Evolutionary conservation across 2,113 vertebrate genomes (phyloP), one percentile per base, ranked within the genome.

Genomic region (Amphiprion percula): DNA sequence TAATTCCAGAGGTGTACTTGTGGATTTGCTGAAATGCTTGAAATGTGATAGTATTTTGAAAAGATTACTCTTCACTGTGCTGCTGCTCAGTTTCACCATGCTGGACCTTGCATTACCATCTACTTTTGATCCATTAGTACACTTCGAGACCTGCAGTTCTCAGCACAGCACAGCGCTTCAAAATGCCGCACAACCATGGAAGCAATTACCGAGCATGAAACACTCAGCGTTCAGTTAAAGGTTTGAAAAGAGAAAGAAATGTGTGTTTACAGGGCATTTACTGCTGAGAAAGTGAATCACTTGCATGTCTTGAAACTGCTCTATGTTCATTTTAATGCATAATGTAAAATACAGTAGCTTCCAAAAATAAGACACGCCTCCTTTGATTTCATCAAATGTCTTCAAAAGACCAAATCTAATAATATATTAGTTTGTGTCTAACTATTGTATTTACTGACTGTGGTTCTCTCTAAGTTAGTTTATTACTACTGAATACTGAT

Each of bases 91-190:
- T 91, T 93, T 93, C 94, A 92, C 91, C 95, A 19, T 92, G 93
- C 52, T 11, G 94, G 90, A 94, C 93, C 88, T 91, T 88, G 80
- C 92, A 95, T 95, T 94, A 94, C 91, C 90, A 94, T 89, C 94
- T 94, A 95, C 95, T 96, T 94, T 93, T 94, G 90, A 95, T 94
- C 95, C 96, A 96, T 96, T 96, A 96, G 92, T 91, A 82, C 84
- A 90, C 93, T 95, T 90, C 84, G 87, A 87, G 92, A 91, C 91
- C 90, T 91, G 91, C 82, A 86, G 90, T 85, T 89, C 82, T 90
- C 24, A 76, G 88, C 81, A 77, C 56, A 65, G 65, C 46, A 4
- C 62, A 73, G 52, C 33, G 60, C 64, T 74, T 79, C 37, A 49
- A 72, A 79, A 74, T 66, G 60, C 63, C 59, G 55, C 30, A 62